Evolutionary conservation across 1,140 invertebrate genomes (phyloP).

Genomic region (Halesus radiatus): DNA sequence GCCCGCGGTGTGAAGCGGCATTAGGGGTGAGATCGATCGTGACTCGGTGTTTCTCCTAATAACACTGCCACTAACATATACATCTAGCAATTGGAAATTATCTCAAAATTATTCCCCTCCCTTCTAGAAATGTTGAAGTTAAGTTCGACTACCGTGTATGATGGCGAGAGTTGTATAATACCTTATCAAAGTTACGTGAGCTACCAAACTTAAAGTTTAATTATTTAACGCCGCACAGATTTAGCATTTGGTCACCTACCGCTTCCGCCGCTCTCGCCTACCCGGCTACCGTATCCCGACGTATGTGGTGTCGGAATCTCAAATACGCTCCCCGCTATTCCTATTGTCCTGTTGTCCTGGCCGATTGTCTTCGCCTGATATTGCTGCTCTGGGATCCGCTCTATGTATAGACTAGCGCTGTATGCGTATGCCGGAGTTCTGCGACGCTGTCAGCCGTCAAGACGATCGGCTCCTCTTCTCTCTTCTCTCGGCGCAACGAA

Average conservation of each 20-base stretch:
- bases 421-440: neutral
- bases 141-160: too few species aligned
- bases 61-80: too few species aligned
- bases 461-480: neutral
- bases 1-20: neutral
- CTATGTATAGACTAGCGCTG: neutral
- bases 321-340: conserved; percentile 15
- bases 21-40: too few species aligned
- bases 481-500: neutral
- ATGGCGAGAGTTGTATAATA: too few species aligned
- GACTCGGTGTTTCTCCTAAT: too few species aligned
- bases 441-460: neutral
- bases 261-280: neutral
- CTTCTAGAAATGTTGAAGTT: neutral
- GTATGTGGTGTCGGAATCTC: conserved; percentile 22
- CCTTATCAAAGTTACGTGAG: neutral
- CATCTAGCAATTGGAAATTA: too few species aligned
- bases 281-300: neutral
- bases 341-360: conserved; percentile 34
- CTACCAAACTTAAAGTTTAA: neutral
- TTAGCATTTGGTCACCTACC: neutral
- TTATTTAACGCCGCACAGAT: neutral
- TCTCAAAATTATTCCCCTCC: too few species aligned
- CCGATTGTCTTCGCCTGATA: conserved; percentile 34
- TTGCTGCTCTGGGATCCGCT: conserved; percentile 11